Conservation (phyloP, 2,797 vertebrate species). For the Enteromius argenteus region DNA sequence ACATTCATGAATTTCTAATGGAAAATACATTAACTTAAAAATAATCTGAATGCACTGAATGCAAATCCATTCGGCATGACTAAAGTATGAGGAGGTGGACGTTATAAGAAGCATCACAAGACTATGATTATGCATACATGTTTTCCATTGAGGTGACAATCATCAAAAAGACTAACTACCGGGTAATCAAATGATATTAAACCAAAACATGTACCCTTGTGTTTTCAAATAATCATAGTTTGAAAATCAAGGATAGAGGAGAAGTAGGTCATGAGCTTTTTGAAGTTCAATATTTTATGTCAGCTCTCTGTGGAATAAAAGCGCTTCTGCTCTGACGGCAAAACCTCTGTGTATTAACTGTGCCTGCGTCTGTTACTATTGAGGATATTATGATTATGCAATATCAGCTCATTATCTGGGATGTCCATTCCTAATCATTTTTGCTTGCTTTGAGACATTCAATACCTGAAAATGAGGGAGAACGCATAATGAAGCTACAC, state of each 20-base stretch:
- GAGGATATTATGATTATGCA: constrained; percentile 45
- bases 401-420: constrained; percentile 34
- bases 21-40: constrained; percentile 1
- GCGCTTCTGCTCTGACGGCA: constrained; percentile 10
- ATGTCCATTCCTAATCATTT: constrained; percentile 27
- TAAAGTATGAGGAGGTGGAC: constrained; percentile 6
- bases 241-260: constrained; percentile 44
- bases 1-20: constrained; percentile 16
- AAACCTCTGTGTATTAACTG: constrained; percentile 65
- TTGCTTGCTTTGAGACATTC: constrained; percentile 10
- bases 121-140: constrained; percentile 10
- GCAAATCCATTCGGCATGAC: constrained; percentile 19
- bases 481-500: constrained; percentile 14
- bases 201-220: constrained; percentile 6
- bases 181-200: background rate
- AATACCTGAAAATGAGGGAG: constrained; percentile 4
- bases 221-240: constrained; percentile 48
- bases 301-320: constrained; percentile 59
- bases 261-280: constrained; percentile 69
- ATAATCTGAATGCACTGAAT: background rate
- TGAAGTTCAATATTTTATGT: constrained; percentile 66
- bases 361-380: constrained; percentile 47
- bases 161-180: background rate
- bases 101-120: constrained; percentile 12
- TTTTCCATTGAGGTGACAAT: constrained; percentile 12